phyloP scores from a whole-genome alignment of 2,113 vertebrate genomes.

The Tachysurus vachellii region DNA sequence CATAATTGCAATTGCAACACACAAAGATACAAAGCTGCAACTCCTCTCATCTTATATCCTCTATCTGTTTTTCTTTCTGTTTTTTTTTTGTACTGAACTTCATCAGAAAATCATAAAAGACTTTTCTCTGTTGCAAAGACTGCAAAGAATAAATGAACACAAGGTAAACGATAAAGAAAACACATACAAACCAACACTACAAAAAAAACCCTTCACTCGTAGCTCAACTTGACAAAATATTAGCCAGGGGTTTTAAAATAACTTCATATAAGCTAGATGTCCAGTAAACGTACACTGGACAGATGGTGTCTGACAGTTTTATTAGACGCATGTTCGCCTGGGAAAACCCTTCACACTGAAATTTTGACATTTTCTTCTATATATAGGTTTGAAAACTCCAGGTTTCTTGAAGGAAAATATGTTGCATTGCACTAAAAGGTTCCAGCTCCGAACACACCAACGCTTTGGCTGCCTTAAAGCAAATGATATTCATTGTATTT shows the following conservation, averaged over 20 bases:
- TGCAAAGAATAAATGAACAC: neutral
- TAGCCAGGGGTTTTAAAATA: neutral
- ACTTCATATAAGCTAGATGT: neutral
- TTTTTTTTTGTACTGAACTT: neutral
- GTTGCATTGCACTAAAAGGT: neutral
- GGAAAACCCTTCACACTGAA: neutral
- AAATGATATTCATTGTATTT: neutral
- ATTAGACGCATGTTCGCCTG: neutral
- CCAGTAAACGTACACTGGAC: neutral
- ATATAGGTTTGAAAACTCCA: neutral
- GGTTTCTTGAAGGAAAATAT: neutral
- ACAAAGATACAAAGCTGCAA: neutral
- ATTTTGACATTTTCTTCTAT: conserved; percentile 3
- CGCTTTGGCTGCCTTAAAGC: neutral
- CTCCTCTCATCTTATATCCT: neutral
- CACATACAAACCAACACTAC: neutral
- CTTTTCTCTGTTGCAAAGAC: neutral
- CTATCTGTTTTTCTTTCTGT: neutral
- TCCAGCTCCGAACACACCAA: neutral
- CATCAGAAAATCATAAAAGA: neutral
- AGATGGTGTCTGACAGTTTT: conserved; percentile 23
- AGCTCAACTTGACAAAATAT: conserved; percentile 12
- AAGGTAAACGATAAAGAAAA: neutral
- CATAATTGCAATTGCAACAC: too few species aligned
- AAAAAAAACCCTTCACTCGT: neutral